Base-by-base conservation (phyloP, 2,888 invertebrate species). In the Unio pictorum region DNA sequence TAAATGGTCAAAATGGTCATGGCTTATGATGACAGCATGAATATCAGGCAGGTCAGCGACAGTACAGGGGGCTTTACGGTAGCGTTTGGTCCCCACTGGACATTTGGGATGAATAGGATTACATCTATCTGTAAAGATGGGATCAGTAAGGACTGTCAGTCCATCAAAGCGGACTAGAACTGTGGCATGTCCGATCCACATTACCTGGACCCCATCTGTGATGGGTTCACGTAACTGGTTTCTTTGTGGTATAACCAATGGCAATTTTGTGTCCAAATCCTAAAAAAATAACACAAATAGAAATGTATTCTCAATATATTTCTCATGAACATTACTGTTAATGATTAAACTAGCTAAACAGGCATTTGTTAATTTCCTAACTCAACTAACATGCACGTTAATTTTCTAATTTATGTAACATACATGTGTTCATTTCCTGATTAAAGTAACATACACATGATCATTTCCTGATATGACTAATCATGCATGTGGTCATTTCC, bases 131-230 rank as follows among this genome's bases (percentile, higher is more conserved):
- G 89, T 84, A 83, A 91, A 91, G 11, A 92, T 85, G 4, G 91
- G 91, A 80, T 91, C 91, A 7, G 91, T 91, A 23, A 91, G 80
- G 63, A 91, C 81, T 60, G 78, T 87, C 30, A 88, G 68, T 17
- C 86, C 90, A 71, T 92, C 84, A 72, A 91, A 81, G 70, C 91
- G 88, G 5, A 91, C 88, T 23, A 91, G 83, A 55, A 90, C 84
- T 5, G 91, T 89, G 1, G 91, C 89, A 81, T 91, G 91, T n/a
- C 91, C 91, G 4, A 92, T 84, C 92, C 91, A 92, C 0, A 90
- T 87, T 15, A 85, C 84, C 58, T 85, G 81, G 17, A 89, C 74
- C 34, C 83, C 82, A 28, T 78, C 77, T 1, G 26, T 4, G 15
- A 85, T 84, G 23, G 83, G 69, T 17, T 71, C 34, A 17, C n/a